These are phyloP conservation scores for Chaitophorus viminalis DNA, from an alignment of 2,888 invertebrate species.

Conservation along the genomic window DNA sequence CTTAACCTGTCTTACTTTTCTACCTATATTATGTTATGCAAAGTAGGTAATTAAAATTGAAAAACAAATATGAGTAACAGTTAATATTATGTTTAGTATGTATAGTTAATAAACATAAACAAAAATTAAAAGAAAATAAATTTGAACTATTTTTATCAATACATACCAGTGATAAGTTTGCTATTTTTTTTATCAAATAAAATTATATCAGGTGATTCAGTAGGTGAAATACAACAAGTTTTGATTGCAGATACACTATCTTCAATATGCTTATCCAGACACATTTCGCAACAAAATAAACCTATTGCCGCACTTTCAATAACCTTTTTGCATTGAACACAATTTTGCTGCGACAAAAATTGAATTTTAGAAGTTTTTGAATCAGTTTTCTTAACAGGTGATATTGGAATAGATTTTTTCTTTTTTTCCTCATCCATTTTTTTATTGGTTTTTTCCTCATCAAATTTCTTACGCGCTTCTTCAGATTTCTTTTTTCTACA, in stretches of 20 bases:
- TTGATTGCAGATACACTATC: conserved; percentile 52
- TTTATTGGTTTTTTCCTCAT: conserved; percentile 24
- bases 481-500: conserved; percentile 73
- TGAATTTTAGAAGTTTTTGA: conserved; percentile 23
- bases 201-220: conserved; percentile 51
- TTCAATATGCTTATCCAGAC: conserved; percentile 57
- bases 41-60: too few relatives aligned
- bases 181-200: conserved; percentile 85
- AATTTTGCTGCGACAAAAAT: conserved; percentile 1
- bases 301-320: background rate
- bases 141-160: background rate
- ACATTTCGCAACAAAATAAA: conserved; percentile 49
- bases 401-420: conserved; percentile 7
- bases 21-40: too few relatives aligned
- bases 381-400: conserved; percentile 24
- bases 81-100: too few relatives aligned
- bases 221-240: conserved; percentile 30
- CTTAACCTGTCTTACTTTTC: too few relatives aligned
- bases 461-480: conserved; percentile 64
- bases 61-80: too few relatives aligned
- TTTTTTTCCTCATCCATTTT: conserved; percentile 49
- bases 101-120: background rate
- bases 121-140: conserved; percentile 14
- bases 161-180: conserved; percentile 70
- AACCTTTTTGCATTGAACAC: conserved; percentile 30